Base-by-base conservation (phyloP, 2,888 invertebrate genomes). In the Seladonia tumulorum region DNA sequence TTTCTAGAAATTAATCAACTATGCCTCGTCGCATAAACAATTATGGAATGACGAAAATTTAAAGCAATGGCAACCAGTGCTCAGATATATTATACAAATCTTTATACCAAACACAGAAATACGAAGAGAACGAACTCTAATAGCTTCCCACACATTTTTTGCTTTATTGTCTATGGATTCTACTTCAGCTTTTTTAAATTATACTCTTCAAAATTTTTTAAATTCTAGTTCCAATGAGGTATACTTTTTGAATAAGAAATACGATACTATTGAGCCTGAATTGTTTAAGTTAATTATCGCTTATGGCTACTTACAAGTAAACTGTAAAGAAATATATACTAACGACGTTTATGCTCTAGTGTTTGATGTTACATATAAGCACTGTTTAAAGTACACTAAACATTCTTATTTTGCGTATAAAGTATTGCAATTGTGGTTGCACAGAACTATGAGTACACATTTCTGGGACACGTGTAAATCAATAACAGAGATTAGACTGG, bases 371-470 rank as follows among this genome's bases (percentile, higher is more conserved):
- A 95, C 88, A 85, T 94, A 85, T 25, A 91, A 72, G 92, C 95
- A 95, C 94, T 95, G 92, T 95, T 95, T 95, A 93, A 95, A 78
- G 85, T 96, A 96, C 89, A 96, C 96, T n/a, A 95, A 95, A 90
- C 95, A 95, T 88, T 96, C 96, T 85, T 96, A 95, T 87, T 94
- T 96, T 73, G 95, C 95, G 66, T 96, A 96, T 79, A 96, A 96
- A 94, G 95, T 95, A 81, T 93, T 96, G 16, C 94, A 95, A 70
- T 93, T 83, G 3, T 95, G 95, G 90, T 95, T 96, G 76, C 94
- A 95, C 82, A 96, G 95, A 92, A 93, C 95, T 1, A 91, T 92
- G 81, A 94, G 94, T 49, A 95, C 95, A 47, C 83, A 92, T 82
- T 95, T 95, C 71, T 94, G 94, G 93, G 49, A 73, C 35, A 92